phyloP scores from a whole-genome alignment of 2,888 invertebrate species.

The Autographa gamma region DNA sequence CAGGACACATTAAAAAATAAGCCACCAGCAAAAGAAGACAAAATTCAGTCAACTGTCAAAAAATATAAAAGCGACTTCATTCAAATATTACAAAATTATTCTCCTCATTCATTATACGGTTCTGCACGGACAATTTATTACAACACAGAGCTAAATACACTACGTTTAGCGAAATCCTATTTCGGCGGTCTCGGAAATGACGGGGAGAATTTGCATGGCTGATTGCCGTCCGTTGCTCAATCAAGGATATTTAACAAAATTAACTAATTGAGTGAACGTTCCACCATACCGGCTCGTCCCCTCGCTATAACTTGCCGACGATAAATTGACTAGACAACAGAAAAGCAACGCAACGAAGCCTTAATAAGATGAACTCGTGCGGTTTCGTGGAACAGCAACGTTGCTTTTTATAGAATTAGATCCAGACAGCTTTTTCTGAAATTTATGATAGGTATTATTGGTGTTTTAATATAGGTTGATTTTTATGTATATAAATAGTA shows the following conservation, averaged over 20 bases:
- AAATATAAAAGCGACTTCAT: conserved; percentile 45
- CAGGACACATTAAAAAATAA: not conserved
- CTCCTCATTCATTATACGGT: conserved; percentile 56
- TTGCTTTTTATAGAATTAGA: conserved; percentile 52
- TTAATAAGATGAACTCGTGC: conserved; percentile 77
- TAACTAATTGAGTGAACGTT: conserved; percentile 88
- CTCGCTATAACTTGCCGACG: conserved; percentile 63
- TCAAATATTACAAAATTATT: conserved; percentile 56
- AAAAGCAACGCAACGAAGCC: conserved; percentile 77
- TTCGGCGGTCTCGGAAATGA: conserved; percentile 76
- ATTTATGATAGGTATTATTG: not conserved
- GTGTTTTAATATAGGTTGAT: too few species aligned
- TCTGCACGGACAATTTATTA: conserved; percentile 64
- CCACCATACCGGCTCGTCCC: conserved; percentile 62
- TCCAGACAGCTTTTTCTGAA: not conserved
- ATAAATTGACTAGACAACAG: conserved; percentile 79
- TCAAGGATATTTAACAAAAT: conserved; percentile 89
- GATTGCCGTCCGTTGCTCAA: conserved; percentile 88
- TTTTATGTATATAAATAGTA: too few species aligned
- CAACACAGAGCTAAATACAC: conserved; percentile 66
- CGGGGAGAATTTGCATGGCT: conserved; percentile 86
- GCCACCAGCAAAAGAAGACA: conserved; percentile 10
- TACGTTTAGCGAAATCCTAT: conserved; percentile 72
- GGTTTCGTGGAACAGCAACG: conserved; percentile 61
- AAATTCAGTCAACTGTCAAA: conserved; percentile 35